Conservation (phyloP, 2,797 vertebrate genomes). For the Mormyrus proboscirostris region DNA sequence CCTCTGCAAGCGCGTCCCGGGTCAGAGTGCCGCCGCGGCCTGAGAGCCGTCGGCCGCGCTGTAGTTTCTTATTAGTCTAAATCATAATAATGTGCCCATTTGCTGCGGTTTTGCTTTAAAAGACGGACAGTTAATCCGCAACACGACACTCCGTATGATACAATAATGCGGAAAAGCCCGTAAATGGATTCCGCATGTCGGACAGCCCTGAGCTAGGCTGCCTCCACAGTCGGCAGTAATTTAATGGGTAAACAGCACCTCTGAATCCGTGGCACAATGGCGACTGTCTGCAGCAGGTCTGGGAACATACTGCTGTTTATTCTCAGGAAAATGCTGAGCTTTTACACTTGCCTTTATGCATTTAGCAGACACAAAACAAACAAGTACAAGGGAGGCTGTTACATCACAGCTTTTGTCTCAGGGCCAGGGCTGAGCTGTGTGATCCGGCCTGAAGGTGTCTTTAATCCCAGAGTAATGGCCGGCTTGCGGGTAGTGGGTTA, state of each 20-base stretch:
- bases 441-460: background rate
- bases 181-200: background rate
- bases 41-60: background rate
- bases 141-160: background rate
- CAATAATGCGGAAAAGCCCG: background rate
- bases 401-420: background rate
- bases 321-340: background rate
- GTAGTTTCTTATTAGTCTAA: background rate
- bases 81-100: background rate
- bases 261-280: background rate
- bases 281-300: background rate
- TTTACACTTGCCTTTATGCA: background rate
- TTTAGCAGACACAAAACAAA: background rate
- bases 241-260: background rate
- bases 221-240: background rate
- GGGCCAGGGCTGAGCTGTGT: background rate
- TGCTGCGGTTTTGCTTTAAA: background rate
- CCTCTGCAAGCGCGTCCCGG: background rate
- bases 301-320: background rate
- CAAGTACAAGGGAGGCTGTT: background rate
- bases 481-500: background rate
- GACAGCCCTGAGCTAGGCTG: background rate
- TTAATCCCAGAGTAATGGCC: background rate
- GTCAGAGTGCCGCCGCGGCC: too few species aligned
- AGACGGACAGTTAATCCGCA: background rate